Conservation (phyloP, 2,888 invertebrate genomes). For the Campoplex capitator region DNA sequence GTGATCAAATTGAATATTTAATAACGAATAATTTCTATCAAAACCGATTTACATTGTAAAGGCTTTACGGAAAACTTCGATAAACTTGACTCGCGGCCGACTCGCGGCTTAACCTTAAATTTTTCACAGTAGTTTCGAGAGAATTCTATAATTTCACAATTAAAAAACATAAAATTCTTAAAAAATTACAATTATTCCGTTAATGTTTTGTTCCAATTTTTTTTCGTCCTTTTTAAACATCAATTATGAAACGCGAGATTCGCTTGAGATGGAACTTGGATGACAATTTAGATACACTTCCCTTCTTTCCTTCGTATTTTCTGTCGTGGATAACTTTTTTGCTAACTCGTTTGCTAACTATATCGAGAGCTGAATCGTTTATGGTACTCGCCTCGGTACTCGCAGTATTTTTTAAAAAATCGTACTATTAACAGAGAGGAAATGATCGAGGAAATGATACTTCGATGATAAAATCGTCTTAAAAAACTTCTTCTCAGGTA, state of each 20-base stretch:
- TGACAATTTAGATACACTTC: background rate
- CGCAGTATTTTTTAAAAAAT: background rate
- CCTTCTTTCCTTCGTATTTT: too few species aligned
- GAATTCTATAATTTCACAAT: too few species aligned
- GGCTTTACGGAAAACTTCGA: background rate
- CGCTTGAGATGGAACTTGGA: background rate
- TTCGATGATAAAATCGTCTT: background rate
- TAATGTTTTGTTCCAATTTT: background rate
- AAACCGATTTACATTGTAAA: background rate
- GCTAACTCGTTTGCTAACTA: too few species aligned
- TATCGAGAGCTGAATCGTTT: background rate
- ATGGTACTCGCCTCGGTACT: background rate
- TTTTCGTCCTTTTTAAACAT: background rate
- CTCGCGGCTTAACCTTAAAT: background rate
- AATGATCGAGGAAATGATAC: constrained; percentile 6
- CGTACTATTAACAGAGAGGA: background rate
- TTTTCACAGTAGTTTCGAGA: too few species aligned
- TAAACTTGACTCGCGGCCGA: background rate
- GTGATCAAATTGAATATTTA: background rate
- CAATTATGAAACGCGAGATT: background rate
- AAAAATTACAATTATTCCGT: background rate
- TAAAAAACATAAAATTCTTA: too few species aligned
- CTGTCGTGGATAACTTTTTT: background rate
- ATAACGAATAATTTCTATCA: background rate
- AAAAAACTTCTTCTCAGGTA: constrained; percentile 4